These are phyloP conservation scores for Dicentrarchus labrax DNA, from an alignment of 2,113 vertebrate genomes.

Conservation along the genomic window DNA sequence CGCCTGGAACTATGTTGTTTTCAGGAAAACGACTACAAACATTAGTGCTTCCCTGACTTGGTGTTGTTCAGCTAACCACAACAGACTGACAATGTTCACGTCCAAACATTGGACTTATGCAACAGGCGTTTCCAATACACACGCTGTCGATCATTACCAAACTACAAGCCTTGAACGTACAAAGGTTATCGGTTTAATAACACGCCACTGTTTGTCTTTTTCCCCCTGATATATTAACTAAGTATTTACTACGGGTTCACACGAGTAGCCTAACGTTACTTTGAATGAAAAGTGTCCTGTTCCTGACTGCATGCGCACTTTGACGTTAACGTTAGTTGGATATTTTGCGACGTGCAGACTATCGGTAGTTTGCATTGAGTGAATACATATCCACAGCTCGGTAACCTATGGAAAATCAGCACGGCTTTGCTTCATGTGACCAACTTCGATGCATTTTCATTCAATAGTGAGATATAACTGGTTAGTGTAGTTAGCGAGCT, in stretches of 20 bases:
- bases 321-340: no score
- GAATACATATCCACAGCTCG: no score
- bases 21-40: not conserved
- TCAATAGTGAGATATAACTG: not conserved
- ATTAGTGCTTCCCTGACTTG: not conserved
- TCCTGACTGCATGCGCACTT: not conserved
- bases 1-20: no score
- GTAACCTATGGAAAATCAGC: not conserved
- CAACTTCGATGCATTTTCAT: not conserved
- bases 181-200: slow-evolving; percentile 46
- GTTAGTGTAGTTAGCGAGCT: not conserved
- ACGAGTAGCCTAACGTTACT: not conserved
- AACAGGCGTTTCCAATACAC: slow-evolving; percentile 42
- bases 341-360: not conserved
- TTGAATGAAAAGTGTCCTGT: not conserved
- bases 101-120: not conserved
- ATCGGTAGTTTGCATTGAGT: not conserved
- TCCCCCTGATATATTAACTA: not conserved
- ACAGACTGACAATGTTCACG: not conserved
- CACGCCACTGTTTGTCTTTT: not conserved
- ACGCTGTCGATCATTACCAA: slow-evolving; percentile 26
- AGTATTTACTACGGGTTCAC: not conserved
- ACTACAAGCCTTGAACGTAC: not conserved
- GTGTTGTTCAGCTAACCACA: no score
- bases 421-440: no score